phyloP scores from a whole-genome alignment of 2,797 vertebrate genomes.

The Ambastaia sidthimunki region DNA sequence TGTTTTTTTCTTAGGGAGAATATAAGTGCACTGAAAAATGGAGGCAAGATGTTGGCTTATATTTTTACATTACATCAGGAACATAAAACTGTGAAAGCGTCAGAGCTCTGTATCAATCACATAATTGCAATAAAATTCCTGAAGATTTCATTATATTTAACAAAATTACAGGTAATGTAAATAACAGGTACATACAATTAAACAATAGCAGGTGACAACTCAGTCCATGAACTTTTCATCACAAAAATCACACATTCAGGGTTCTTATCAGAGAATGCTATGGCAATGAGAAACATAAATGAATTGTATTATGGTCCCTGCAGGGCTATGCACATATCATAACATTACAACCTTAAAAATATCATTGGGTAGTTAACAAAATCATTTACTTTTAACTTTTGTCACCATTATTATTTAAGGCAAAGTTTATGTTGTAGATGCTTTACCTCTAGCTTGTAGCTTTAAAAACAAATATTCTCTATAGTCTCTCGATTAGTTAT shows the following conservation, averaged over 20 bases:
- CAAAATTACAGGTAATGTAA: not conserved
- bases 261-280: not conserved
- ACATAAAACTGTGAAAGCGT: constrained; percentile 64
- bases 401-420: no score
- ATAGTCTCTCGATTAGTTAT: no score
- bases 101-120: not conserved
- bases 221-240: constrained; percentile 53
- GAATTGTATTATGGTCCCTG: not conserved
- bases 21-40: constrained; percentile 73
- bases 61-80: constrained; percentile 71
- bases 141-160: not conserved
- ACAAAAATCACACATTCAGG: not conserved
- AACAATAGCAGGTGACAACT: constrained; percentile 60
- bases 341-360: no score
- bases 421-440: no score
- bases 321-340: not conserved
- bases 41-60: constrained; percentile 76
- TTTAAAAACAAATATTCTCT: no score
- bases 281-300: not conserved
- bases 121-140: not conserved
- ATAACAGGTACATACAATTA: not conserved
- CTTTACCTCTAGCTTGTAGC: no score
- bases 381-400: no score
- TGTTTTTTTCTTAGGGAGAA: constrained; percentile 85
- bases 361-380: no score